Evolutionary conservation across 2,888 invertebrate species (phyloP).

Genomic region (Cantharis rufa): DNA sequence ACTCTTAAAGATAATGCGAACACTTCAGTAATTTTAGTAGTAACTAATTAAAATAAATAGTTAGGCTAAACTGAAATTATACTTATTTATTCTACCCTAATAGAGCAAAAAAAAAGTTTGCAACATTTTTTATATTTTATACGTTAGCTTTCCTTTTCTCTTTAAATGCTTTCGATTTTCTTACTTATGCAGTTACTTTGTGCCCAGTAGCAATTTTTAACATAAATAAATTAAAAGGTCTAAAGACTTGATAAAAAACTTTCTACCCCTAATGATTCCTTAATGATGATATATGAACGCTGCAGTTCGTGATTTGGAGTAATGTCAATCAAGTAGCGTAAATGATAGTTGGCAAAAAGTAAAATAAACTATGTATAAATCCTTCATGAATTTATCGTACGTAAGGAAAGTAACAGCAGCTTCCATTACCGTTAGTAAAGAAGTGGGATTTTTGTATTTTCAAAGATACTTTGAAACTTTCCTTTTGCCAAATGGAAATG

Average conservation of each 20-base stretch:
- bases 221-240: background rate
- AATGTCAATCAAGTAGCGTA: constrained; percentile 12
- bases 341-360: constrained; percentile 14
- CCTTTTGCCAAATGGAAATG: constrained; percentile 21
- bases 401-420: constrained; percentile 18
- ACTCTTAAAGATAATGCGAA: background rate
- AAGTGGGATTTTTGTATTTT: constrained; percentile 11
- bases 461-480: constrained; percentile 9
- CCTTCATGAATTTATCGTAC: constrained; percentile 16
- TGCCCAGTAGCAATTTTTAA: background rate
- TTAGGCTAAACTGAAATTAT: background rate
- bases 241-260: background rate
- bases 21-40: background rate
- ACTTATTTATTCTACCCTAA: background rate
- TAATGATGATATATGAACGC: constrained; percentile 12
- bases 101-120: background rate
- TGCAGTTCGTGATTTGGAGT: constrained; percentile 10
- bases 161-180: background rate
- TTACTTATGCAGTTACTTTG: background rate
- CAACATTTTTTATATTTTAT: background rate
- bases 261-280: background rate
- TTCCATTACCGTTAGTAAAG: constrained; percentile 18
- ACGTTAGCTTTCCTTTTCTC: background rate
- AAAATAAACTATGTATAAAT: constrained; percentile 2
- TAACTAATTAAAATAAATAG: background rate